Evolutionary conservation across 1,140 invertebrate species (phyloP), one percentile per base, ranked within the genome.

Genomic region (Lasaia peninsularis): DNA sequence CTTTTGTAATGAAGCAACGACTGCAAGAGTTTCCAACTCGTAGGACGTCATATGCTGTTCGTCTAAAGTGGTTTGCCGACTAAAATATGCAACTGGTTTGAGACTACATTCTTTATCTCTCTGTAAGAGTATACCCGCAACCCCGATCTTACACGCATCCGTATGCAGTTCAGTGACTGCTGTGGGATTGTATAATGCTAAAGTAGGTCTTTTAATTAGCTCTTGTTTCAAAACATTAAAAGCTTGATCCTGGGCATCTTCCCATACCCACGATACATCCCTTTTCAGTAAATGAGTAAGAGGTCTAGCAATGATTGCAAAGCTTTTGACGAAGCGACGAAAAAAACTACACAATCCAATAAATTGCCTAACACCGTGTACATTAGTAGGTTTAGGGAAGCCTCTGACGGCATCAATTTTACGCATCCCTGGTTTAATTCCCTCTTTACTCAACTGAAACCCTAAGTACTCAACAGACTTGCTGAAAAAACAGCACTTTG

Each of bases 91-190:
- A 2, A 64, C 49, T 12, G 62, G 28, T 21, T 31, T 48, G 0
- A 53, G 48, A 1, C 21, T 0, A 14, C n/a, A 9, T 4, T 18
- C 3, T 1, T 32, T 11, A 53, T 51, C 21, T 11, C 11, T 20
- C 16, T 64, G 58, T 14, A 64, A 10, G 8, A 64, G 49, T 18
- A 60, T 64, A 2, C 62, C 62, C 14, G 52, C 62, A 14, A 64
- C 9, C 0, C 62, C 62, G 2, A 57, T 35, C 40, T 64, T 56
- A 33, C 53, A 56, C 1, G 58, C 62, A 49, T 64, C 62, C 10
- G 57, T 60, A 37, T 64, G 62, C 2, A 64, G 21, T 21, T 64
- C 31, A 12, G 62, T 64, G 11, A n/a, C 9, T 1, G 37, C 35
- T 0, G 16, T 16, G 1, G 54, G 50, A 10, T 64, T 34, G 49